phyloP scores from a whole-genome alignment of 92 coral and sea anemone genomes.

The Montipora capitata region DNA sequence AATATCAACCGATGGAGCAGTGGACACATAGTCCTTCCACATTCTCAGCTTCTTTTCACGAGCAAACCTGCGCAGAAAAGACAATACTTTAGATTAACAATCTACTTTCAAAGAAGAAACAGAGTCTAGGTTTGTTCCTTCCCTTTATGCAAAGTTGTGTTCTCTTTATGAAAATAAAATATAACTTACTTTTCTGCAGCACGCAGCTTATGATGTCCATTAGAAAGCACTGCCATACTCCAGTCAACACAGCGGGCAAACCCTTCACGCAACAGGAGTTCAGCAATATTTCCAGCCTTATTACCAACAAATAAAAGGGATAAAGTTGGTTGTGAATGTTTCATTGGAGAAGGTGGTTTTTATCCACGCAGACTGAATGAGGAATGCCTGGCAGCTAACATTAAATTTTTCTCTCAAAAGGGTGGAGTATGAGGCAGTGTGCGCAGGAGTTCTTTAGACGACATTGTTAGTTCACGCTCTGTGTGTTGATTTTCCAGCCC shows the following conservation, averaged over 20 bases:
- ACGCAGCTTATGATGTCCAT: constrained; percentile 91
- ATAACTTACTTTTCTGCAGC: constrained; percentile 90
- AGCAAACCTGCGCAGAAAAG: constrained; percentile 76
- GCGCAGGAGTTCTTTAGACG: too few relatives aligned
- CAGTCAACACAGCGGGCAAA: constrained; percentile 99
- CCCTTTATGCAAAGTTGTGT: background rate
- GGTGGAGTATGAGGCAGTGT: too few relatives aligned
- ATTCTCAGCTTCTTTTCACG: constrained; percentile 90
- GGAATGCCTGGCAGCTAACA: too few relatives aligned
- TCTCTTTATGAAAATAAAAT: too few relatives aligned
- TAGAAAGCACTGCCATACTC: constrained; percentile 96
- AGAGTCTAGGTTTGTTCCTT: background rate
- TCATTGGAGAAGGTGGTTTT: too few relatives aligned
- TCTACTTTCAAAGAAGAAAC: background rate
- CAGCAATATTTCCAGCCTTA: constrained; percentile 97
- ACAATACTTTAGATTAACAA: background rate
- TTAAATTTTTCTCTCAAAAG: too few relatives aligned
- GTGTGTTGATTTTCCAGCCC: too few relatives aligned
- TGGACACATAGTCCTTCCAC: constrained; percentile 95
- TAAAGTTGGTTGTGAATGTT: background rate
- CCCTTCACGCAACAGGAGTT: constrained; percentile 93
- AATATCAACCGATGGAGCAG: constrained; percentile 77
- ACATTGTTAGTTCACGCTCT: too few relatives aligned
- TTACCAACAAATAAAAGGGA: too few relatives aligned
- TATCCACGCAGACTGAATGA: too few relatives aligned